These are phyloP conservation scores for Drosophila subsilvestris DNA, from an alignment of 2,888 invertebrate genomes.

Conservation along the genomic window DNA sequence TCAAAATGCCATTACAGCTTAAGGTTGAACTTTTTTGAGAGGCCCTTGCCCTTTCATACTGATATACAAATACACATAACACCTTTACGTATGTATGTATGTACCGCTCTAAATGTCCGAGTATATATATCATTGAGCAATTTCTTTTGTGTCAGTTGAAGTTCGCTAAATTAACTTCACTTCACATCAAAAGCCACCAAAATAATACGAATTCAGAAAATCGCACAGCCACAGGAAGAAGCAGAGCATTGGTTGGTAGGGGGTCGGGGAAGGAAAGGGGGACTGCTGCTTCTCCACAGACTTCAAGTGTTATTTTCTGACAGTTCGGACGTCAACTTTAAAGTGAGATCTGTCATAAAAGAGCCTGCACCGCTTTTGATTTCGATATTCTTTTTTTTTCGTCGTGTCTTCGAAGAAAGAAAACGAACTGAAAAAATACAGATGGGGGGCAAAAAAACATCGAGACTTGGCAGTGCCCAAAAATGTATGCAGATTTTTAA, in stretches of 20 bases:
- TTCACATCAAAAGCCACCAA: constrained; percentile 68
- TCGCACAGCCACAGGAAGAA: constrained; percentile 13
- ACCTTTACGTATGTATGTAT: constrained; percentile 22
- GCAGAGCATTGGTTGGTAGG: constrained; percentile 1
- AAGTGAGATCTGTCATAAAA: constrained; percentile 78
- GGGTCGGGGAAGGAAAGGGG: neutral
- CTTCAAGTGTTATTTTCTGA: constrained; percentile 73
- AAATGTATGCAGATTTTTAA: constrained; percentile 77
- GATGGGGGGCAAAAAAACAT: constrained; percentile 21
- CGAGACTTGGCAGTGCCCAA: constrained; percentile 59
- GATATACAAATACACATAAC: constrained; percentile 8
- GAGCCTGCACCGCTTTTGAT: constrained; percentile 68
- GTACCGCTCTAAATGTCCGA: constrained; percentile 5
- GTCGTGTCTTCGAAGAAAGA: constrained; percentile 30
- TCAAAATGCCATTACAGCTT: constrained; percentile 26
- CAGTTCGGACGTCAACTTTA: constrained; percentile 72
- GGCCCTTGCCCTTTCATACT: constrained; percentile 40
- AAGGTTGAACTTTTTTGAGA: constrained; percentile 24
- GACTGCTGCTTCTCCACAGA: constrained; percentile 57
- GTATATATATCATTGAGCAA: constrained; percentile 47
- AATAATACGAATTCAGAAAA: constrained; percentile 48
- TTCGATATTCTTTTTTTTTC: constrained; percentile 53
- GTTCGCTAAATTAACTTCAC: constrained; percentile 74
- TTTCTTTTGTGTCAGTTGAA: constrained; percentile 64
- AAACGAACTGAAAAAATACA: constrained; percentile 27